phyloP scores from a whole-genome alignment of 2,797 vertebrate species.

The Chaunax sp. region DNA sequence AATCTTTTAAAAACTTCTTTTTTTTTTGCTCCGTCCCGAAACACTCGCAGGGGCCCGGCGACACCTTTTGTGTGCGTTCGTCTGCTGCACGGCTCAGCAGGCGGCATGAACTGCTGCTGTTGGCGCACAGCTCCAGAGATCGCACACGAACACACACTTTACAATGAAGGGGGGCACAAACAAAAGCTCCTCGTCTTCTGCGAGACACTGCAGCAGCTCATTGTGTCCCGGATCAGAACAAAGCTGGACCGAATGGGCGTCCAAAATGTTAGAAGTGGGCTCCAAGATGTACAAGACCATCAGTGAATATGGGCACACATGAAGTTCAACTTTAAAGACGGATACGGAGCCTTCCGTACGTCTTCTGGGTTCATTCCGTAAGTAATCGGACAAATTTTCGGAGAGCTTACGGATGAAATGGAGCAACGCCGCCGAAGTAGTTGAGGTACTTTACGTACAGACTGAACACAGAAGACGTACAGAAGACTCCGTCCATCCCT shows the following conservation, averaged over 20 bases:
- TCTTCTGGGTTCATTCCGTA: too few relatives aligned
- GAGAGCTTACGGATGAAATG: too few relatives aligned
- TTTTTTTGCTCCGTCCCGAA: conserved; percentile 4
- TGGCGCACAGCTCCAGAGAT: conserved; percentile 66
- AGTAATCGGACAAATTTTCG: too few relatives aligned
- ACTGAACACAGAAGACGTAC: too few relatives aligned
- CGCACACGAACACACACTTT: conserved; percentile 62
- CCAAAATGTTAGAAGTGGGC: conserved; percentile 38
- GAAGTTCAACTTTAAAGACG: neutral
- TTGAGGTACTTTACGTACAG: too few relatives aligned
- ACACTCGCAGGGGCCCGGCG: neutral
- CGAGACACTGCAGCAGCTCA: conserved; percentile 53
- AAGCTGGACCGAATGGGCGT: conserved; percentile 24
- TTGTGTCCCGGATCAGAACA: conserved; percentile 69
- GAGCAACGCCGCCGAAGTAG: too few relatives aligned
- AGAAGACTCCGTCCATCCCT: too few relatives aligned
- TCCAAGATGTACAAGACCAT: conserved; percentile 13
- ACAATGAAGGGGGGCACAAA: conserved; percentile 68
- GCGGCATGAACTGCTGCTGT: conserved; percentile 59
- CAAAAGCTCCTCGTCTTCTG: conserved; percentile 69
- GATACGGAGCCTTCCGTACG: too few relatives aligned
- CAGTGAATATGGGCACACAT: conserved; percentile 5
- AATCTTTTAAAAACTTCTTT: conserved; percentile 18
- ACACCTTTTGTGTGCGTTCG: conserved; percentile 36
- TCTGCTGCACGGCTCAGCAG: conserved; percentile 54